These are phyloP conservation scores for Muraenolepis orangiensis DNA, from an alignment of 2,797 vertebrate species.

Conservation along the genomic window DNA sequence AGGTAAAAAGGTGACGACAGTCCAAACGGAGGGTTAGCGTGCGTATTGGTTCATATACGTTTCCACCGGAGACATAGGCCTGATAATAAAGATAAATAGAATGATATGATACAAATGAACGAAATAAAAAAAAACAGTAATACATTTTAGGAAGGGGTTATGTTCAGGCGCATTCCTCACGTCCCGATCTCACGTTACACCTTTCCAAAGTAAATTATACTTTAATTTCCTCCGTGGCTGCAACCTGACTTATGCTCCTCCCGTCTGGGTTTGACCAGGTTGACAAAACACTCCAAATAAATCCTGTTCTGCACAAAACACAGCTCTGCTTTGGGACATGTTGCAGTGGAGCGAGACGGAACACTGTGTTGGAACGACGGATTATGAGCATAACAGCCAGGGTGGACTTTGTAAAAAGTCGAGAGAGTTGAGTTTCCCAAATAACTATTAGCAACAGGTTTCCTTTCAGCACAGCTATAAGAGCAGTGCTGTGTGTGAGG, in stretches of 20 bases:
- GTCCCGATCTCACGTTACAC: background rate
- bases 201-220: constrained; percentile 1
- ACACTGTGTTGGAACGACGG: constrained; percentile 48
- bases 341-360: constrained; percentile 41
- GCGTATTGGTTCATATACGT: background rate
- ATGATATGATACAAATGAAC: background rate
- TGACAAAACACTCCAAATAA: constrained; percentile 18
- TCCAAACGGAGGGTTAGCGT: background rate
- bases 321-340: constrained; percentile 41
- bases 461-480: background rate
- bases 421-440: constrained; percentile 4
- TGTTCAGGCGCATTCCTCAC: background rate
- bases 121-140: background rate
- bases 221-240: constrained; percentile 25
- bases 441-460: background rate
- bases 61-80: background rate
- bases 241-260: background rate
- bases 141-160: no score
- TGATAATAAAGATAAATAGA: background rate
- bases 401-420: constrained; percentile 42
- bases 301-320: constrained; percentile 29
- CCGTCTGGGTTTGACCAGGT: background rate
- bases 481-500: constrained; percentile 1
- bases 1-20: background rate
- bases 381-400: constrained; percentile 28